Conservation (phyloP, 2,113 vertebrate species). For the Heterochromis multidens region DNA sequence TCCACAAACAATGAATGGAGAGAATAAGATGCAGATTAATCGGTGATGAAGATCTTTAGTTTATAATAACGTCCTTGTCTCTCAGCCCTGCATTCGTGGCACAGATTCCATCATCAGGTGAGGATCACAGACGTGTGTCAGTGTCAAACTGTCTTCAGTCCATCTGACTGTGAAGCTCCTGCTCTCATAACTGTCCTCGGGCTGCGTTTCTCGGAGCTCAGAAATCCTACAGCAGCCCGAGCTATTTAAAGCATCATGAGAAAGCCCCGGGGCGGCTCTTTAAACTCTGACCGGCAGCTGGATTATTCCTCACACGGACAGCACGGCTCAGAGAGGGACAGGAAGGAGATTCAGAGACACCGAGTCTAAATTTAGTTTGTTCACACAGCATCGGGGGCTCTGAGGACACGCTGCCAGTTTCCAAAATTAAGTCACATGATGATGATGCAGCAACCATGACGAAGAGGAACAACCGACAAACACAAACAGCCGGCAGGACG, state of each 20-base stretch:
- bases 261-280: neutral
- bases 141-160: neutral
- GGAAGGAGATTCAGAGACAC: slow-evolving; percentile 8
- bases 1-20: no score
- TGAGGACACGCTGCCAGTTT: neutral
- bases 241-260: neutral
- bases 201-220: neutral
- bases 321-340: neutral
- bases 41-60: no score
- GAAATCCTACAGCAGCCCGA: neutral
- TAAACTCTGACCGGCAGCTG: neutral
- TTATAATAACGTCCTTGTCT: no score
- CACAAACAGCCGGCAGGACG: neutral
- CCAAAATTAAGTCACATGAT: neutral
- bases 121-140: neutral
- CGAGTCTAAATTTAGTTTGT: slow-evolving; percentile 12
- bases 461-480: neutral
- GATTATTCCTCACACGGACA: neutral
- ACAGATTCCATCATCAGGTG: neutral
- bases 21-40: no score
- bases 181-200: neutral
- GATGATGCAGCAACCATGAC: neutral
- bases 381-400: neutral
- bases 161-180: neutral
- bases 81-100: no score